phyloP scores from a whole-genome alignment of 2,888 invertebrate species.

The Ophion costatus region DNA sequence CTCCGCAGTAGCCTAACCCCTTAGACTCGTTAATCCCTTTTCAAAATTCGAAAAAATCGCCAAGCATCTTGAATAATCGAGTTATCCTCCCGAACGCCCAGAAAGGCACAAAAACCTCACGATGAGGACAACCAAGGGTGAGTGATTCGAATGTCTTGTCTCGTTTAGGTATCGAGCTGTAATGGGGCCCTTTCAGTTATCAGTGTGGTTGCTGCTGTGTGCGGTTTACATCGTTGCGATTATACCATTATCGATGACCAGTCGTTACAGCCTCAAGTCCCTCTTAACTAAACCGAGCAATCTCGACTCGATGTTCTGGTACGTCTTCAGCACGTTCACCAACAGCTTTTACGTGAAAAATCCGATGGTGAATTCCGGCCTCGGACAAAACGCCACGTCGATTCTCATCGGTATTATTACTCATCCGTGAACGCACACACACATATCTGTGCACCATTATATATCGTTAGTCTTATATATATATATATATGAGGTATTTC shows the following conservation, averaged over 20 bases:
- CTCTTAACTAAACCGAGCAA: constrained; percentile 89
- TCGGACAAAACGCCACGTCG: constrained; percentile 88
- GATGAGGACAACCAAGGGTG: background rate
- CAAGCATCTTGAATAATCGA: background rate
- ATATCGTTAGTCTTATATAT: background rate
- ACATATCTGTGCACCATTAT: background rate
- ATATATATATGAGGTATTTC: too few species aligned
- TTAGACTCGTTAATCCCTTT: background rate
- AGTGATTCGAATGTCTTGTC: constrained; percentile 29
- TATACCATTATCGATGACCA: constrained; percentile 89
- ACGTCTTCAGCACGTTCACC: constrained; percentile 93
- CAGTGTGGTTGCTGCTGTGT: constrained; percentile 91
- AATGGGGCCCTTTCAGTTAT: constrained; percentile 93
- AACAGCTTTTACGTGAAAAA: constrained; percentile 88
- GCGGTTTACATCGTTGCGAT: constrained; percentile 90
- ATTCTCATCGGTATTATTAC: constrained; percentile 87
- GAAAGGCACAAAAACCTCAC: background rate
- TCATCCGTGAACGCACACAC: constrained; percentile 19
- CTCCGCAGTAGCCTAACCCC: too few species aligned
- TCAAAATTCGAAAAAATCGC: background rate
- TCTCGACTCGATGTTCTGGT: constrained; percentile 94
- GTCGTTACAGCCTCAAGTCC: constrained; percentile 89
- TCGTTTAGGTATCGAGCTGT: constrained; percentile 90
- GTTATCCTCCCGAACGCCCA: background rate
- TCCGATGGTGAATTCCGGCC: constrained; percentile 87